Conservation (phyloP, 2,113 vertebrate species). For the Gymnarchus niloticus region DNA sequence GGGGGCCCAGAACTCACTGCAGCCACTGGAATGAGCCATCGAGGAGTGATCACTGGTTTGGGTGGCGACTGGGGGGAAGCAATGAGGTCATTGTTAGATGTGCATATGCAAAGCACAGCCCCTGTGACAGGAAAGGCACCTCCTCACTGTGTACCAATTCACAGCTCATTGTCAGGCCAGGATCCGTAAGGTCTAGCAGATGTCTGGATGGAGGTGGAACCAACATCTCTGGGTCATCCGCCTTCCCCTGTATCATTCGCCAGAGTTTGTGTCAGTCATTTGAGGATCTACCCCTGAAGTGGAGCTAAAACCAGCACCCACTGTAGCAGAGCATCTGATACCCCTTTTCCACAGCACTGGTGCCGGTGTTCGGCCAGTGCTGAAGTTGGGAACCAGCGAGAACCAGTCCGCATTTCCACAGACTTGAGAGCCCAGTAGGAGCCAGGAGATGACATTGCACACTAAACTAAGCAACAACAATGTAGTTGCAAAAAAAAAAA, state of each 20-base stretch:
- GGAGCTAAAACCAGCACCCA: background rate
- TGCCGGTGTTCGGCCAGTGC: too few relatives aligned
- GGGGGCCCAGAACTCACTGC: constrained; percentile 49
- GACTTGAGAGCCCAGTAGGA: too few relatives aligned
- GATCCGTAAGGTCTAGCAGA: constrained; percentile 87
- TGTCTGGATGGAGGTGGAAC: constrained; percentile 69
- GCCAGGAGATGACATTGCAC: too few relatives aligned
- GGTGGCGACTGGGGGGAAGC: constrained; percentile 57
- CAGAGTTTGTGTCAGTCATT: constrained; percentile 14
- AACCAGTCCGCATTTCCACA: too few relatives aligned
- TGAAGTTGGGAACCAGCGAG: too few relatives aligned
- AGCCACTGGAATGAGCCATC: constrained; percentile 85
- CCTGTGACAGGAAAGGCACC: background rate
- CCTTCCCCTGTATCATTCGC: constrained; percentile 59
- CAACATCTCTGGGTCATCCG: constrained; percentile 70
- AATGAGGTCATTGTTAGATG: background rate
- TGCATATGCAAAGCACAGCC: background rate
- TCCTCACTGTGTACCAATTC: too few relatives aligned
- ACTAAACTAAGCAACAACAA: too few relatives aligned
- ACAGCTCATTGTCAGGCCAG: constrained; percentile 65
- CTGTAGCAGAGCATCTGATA: too few relatives aligned
- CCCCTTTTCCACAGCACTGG: too few relatives aligned
- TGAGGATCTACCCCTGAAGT: background rate
- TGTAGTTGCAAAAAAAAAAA: too few relatives aligned
- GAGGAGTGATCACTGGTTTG: constrained; percentile 70